These are phyloP conservation scores for Theristicus caerulescens DNA, from an alignment of 2,113 vertebrate species.

Conservation along the genomic window DNA sequence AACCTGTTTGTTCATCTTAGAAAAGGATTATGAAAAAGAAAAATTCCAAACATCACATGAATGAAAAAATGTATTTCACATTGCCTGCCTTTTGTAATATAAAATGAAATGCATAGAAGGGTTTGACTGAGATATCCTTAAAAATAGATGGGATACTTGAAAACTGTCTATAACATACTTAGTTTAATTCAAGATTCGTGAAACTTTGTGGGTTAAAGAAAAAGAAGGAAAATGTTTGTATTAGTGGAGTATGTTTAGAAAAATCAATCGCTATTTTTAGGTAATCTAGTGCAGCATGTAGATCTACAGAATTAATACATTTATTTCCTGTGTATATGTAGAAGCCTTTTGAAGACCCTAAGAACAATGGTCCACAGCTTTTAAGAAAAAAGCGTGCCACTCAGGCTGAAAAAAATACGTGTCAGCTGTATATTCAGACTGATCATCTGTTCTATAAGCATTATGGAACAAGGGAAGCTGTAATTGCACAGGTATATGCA, in stretches of 20 bases:
- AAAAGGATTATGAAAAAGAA: not conserved
- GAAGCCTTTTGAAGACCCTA: slow-evolving; percentile 65
- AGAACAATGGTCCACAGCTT: slow-evolving; percentile 76
- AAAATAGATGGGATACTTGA: not conserved
- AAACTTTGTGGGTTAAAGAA: not conserved
- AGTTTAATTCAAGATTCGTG: not conserved
- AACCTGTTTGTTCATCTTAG: not conserved
- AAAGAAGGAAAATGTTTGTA: not conserved
- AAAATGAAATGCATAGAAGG: not conserved
- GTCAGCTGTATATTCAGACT: slow-evolving; percentile 96
- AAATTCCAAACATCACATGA: not conserved
- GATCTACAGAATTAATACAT: not conserved
- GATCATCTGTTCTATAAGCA: slow-evolving; percentile 91
- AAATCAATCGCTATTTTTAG: not conserved
- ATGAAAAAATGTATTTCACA: not conserved
- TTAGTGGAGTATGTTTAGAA: not conserved
- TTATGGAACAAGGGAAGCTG: slow-evolving; percentile 89
- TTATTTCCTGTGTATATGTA: not conserved
- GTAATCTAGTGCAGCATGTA: not conserved
- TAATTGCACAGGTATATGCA: slow-evolving; percentile 89
- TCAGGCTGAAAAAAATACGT: slow-evolving; percentile 89
- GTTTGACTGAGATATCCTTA: not conserved
- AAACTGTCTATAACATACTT: not conserved
- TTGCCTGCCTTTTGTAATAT: not conserved
- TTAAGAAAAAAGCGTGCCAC: slow-evolving; percentile 88